Evolutionary conservation across 2,113 vertebrate genomes (phyloP), one percentile per base, ranked within the genome.

Genomic region (Xenopus laevis): DNA sequence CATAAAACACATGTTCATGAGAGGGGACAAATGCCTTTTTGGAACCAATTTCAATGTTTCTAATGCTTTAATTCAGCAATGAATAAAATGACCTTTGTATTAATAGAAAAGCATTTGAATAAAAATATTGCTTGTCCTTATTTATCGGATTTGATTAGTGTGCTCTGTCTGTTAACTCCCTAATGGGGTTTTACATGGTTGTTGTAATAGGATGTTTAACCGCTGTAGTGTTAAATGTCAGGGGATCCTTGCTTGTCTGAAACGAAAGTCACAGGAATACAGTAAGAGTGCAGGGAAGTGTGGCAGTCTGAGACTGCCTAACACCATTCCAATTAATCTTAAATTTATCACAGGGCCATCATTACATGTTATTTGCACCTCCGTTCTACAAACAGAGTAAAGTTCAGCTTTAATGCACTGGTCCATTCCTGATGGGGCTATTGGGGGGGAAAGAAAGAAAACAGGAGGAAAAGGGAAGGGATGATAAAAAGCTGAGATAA

Each of bases 401-500:
- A 86, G 87, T 90, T 91, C 78, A 79, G 87, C 90, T 90, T 89
- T 89, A 89, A 83, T 86, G 82, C 85, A 87, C 82, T 65, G 74
- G 88, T 88, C 79, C 83, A 86, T 84, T 90, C 92, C 87, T 89
- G 88, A 89, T 88, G 82, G 84, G 90, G 87, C 84, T 86, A 88
- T 88, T 92, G 80, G 83, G 86, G 84, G 65, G 78, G 75, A 78
- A 83, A 80, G 55, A 73, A 78, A 74, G 81, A 71, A 80, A 71
- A 71, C 17, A 27, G 79, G 75, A 80, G 81, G 82, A 83, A 84
- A 86, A 83, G 65, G 84, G 91, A 92, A 89, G 85, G 81, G 66
- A 45, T 78, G 95, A 96, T 96, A 95, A 95, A 97, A 95, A 97
- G 94, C 90, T 82, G 65, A 30, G 95, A 97, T 96, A 95, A 94